phyloP scores from a whole-genome alignment of 2,113 vertebrate species.

The Cacatua alba region DNA sequence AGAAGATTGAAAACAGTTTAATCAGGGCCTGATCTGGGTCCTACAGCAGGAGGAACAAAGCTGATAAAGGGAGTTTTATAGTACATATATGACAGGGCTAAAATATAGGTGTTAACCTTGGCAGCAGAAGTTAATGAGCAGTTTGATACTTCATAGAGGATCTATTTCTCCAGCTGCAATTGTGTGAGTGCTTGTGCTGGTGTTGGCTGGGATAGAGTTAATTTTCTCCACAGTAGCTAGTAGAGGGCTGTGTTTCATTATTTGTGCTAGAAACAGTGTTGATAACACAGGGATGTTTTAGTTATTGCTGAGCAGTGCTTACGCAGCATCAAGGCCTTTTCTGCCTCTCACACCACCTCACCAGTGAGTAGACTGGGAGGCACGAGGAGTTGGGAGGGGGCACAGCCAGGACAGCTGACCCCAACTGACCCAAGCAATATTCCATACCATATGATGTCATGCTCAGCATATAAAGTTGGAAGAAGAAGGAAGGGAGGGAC shows the following conservation, averaged over 20 bases:
- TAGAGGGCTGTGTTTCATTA: not conserved
- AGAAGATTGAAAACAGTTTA: conserved; percentile 34
- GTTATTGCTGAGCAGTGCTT: not conserved
- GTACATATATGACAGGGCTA: not conserved
- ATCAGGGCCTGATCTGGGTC: conserved; percentile 11
- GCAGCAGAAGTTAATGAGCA: not conserved
- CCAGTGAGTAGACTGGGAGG: not conserved
- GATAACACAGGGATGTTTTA: not conserved
- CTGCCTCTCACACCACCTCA: not conserved
- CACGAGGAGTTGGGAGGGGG: not conserved
- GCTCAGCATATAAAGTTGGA: not conserved
- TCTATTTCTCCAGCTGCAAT: conserved; percentile 14
- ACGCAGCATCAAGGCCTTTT: not conserved
- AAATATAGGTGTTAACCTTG: conserved; percentile 6
- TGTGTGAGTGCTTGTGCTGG: not conserved
- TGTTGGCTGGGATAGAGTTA: not conserved
- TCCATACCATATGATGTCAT: not conserved
- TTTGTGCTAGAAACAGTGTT: not conserved
- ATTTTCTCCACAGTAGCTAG: not conserved
- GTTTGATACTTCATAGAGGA: not conserved
- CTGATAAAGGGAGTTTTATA: not conserved
- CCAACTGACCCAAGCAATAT: not conserved
- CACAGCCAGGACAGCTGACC: not conserved
- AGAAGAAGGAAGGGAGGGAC: not conserved
- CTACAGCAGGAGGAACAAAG: not conserved